phyloP scores from a whole-genome alignment of 2,797 vertebrate genomes.

The Anabas testudineus region DNA sequence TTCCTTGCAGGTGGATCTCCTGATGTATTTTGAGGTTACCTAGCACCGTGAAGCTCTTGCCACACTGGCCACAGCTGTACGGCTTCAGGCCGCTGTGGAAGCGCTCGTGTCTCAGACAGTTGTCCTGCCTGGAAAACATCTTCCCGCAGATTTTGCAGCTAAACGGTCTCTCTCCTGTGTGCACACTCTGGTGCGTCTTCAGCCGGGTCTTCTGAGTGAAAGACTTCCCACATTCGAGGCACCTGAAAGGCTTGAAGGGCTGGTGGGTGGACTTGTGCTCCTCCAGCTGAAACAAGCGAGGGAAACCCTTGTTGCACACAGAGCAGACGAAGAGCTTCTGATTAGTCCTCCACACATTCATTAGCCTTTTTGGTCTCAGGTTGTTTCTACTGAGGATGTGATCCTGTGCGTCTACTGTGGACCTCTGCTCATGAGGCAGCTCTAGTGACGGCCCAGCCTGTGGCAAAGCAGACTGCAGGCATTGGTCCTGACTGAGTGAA shows the following conservation, averaged over 20 bases:
- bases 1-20: slow-evolving; percentile 65
- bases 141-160: slow-evolving; percentile 79
- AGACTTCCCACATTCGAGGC: slow-evolving; percentile 81
- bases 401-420: slow-evolving; percentile 9
- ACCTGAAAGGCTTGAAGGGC: slow-evolving; percentile 74
- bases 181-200: slow-evolving; percentile 81
- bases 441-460: slow-evolving; percentile 30
- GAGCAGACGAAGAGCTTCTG: slow-evolving; percentile 67
- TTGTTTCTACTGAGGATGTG: slow-evolving; percentile 25
- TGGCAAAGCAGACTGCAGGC: slow-evolving; percentile 25
- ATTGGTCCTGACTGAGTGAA: slow-evolving; percentile 21
- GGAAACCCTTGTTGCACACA: slow-evolving; percentile 68
- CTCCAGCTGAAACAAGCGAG: slow-evolving; percentile 65
- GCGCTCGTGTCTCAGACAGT: slow-evolving; percentile 79
- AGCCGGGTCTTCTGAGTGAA: slow-evolving; percentile 83
- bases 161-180: slow-evolving; percentile 81
- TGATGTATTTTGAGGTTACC: slow-evolving; percentile 75
- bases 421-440: slow-evolving; percentile 11
- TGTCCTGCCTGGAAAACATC: slow-evolving; percentile 82
- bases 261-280: slow-evolving; percentile 69
- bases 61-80: slow-evolving; percentile 71
- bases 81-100: slow-evolving; percentile 79
- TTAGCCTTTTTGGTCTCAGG: slow-evolving; percentile 26
- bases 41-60: slow-evolving; percentile 72
- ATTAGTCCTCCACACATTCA: slow-evolving; percentile 49